phyloP scores from a whole-genome alignment of 92 coral and sea anemone genomes.

The Epizoanthus stellaris region DNA sequence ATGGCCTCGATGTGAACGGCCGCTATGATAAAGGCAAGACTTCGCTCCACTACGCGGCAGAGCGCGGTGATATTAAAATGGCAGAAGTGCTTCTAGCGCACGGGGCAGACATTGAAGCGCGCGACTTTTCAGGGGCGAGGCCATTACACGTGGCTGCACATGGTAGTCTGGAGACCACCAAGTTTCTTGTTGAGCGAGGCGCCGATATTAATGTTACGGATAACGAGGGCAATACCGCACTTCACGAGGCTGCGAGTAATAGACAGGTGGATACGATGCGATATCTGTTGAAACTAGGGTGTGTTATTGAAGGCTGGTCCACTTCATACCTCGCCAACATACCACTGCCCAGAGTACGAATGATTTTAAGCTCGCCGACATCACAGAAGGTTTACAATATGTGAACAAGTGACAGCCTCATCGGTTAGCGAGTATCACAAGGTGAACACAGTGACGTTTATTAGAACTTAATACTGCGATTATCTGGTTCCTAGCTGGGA shows the following conservation, averaged over 20 bases:
- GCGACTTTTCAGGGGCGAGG: conserved; percentile 27
- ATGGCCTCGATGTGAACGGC: conserved; percentile 16
- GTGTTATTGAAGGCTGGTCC: conserved; percentile 33
- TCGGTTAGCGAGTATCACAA: no score
- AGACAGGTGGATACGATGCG: conserved; percentile 34
- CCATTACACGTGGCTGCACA: conserved; percentile 34
- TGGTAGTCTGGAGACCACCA: conserved; percentile 17
- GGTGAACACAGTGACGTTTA: no score
- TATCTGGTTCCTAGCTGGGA: no score
- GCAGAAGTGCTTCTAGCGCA: conserved; percentile 30
- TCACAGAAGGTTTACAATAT: conserved; percentile 14
- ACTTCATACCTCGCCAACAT: conserved; percentile 30
- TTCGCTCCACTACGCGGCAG: conserved; percentile 36
- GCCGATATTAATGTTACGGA: conserved; percentile 33
- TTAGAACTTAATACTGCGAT: no score
- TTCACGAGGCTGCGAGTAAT: conserved; percentile 32
- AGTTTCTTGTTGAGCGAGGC: conserved; percentile 31
- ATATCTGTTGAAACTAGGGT: conserved; percentile 31
- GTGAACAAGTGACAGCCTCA: neutral
- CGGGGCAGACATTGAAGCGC: conserved; percentile 40
- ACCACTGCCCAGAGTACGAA: conserved; percentile 23
- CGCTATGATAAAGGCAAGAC: conserved; percentile 39
- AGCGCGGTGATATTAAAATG: conserved; percentile 43
- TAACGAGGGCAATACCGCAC: conserved; percentile 16
- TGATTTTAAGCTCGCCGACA: conserved; percentile 33